Evolutionary conservation across 2,888 invertebrate species (phyloP), one percentile per base, ranked within the genome.

Genomic region (Eilema griseolum): DNA sequence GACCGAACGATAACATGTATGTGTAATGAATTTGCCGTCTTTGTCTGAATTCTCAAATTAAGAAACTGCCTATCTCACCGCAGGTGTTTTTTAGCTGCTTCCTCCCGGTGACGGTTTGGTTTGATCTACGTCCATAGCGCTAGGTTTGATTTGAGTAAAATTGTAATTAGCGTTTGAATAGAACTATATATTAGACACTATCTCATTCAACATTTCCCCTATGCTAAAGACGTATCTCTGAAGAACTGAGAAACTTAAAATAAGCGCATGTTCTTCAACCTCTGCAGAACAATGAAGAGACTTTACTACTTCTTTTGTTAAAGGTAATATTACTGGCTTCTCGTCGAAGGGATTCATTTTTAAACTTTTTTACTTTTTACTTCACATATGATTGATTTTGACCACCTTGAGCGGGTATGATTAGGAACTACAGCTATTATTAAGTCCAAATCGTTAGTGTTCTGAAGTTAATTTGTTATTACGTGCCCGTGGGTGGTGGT

Each of bases 391-490:
- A 52, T 69, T 69, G 33, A 23, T 33, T 61, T 61, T 70, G 64
- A 26, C 69, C 65, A 56, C 61, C 64, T n/a, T 23, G 46, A 65
- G 64, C 61, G 37, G 46, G 37, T 23, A 57, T 20, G 26, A 68
- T 56, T 62, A 46, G 20, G 46, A 20, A 57, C 62, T 59, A 59
- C 41, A 23, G 41, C 56, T 61, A 66, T 60, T 66, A 66, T 28
- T 61, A 57, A 37, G 37, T 20, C 16, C 28, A 66, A 56, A 64
- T 28, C 52, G 56, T 70, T 56, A 61, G 57, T 68, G 37, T 64
- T 64, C 1, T n/a, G 64, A 60, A 64, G 52, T 61, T 24, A 67
- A 64, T 61, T 41, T 68, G 61, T 71, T 71, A 68, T 71, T 37
- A 61, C 33, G 61, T 61, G 23, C 28, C 57, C 60, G 71, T 70